Percentiles rank a stretch among this genome's conserved stretches.
These are phyloP conservation scores for Brotula barbata DNA, from an alignment of 2,797 vertebrate species.

Conservation along the genomic window DNA sequence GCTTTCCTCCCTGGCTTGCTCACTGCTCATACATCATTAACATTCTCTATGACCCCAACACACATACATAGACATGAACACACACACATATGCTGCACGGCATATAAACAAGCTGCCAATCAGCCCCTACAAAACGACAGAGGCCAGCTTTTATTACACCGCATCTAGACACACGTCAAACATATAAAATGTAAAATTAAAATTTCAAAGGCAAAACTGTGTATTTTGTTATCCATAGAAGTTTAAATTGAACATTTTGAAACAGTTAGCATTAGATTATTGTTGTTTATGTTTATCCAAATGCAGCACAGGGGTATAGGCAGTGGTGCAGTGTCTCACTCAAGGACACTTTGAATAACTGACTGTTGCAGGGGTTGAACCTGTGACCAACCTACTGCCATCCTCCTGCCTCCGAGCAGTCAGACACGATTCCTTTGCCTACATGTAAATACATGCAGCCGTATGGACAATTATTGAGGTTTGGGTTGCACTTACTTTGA, in stretches of 20 bases:
- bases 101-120: conserved; percentile 52
- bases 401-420: too few species aligned
- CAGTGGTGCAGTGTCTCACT: background rate
- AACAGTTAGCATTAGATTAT: background rate
- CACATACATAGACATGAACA: conserved; percentile 10
- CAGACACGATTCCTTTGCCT: too few species aligned
- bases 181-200: background rate
- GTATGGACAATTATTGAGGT: too few species aligned
- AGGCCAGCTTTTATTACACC: conserved; percentile 33
- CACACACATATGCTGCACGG: conserved; percentile 13
- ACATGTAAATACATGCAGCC: too few species aligned
- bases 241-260: too few species aligned
- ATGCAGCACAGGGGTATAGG: background rate
- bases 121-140: conserved; percentile 34
- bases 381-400: background rate
- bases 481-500: conserved; percentile 31
- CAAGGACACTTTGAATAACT: conserved; percentile 5
- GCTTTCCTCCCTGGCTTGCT: conserved; percentile 72
- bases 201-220: background rate
- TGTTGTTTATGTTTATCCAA: background rate
- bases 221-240: conserved; percentile 1
- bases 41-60: conserved; percentile 65
- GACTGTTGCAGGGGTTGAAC: background rate
- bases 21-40: conserved; percentile 80
- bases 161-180: conserved; percentile 23